Conservation (phyloP, 2,113 vertebrate species). For the Anolis carolinensis region DNA sequence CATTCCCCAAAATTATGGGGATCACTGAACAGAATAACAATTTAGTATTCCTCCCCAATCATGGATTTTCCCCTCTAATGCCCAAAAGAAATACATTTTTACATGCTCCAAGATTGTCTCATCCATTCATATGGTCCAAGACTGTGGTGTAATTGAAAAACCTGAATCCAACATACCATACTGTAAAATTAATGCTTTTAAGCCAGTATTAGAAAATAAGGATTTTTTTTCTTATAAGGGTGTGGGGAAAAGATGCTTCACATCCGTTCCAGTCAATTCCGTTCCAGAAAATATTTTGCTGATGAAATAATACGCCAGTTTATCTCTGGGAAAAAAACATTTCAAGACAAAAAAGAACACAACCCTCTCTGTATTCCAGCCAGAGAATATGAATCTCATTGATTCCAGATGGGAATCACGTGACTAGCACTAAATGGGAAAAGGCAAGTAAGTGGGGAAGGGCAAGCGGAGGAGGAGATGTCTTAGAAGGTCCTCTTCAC, state of each 20-base stretch:
- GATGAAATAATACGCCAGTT: slow-evolving; percentile 32
- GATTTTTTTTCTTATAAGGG: background rate
- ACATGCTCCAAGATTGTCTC: background rate
- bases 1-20: background rate
- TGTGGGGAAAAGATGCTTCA: rapidly evolving
- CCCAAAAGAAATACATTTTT: background rate
- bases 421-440: background rate
- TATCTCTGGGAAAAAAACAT: slow-evolving; percentile 42
- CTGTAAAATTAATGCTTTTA: background rate
- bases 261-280: slow-evolving; percentile 33
- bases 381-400: slow-evolving; percentile 20
- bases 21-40: too few relatives aligned
- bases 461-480: background rate
- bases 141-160: background rate
- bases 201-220: background rate
- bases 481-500: background rate
- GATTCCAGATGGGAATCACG: slow-evolving; percentile 34
- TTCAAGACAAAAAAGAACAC: slow-evolving; percentile 29
- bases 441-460: background rate
- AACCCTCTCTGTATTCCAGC: background rate
- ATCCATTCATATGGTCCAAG: background rate
- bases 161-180: too few relatives aligned
- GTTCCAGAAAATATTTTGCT: slow-evolving; percentile 42
- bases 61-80: background rate
- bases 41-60: background rate